These are phyloP conservation scores for Listronotus bonariensis DNA, from an alignment of 1,140 invertebrate genomes.

Conservation along the genomic window DNA sequence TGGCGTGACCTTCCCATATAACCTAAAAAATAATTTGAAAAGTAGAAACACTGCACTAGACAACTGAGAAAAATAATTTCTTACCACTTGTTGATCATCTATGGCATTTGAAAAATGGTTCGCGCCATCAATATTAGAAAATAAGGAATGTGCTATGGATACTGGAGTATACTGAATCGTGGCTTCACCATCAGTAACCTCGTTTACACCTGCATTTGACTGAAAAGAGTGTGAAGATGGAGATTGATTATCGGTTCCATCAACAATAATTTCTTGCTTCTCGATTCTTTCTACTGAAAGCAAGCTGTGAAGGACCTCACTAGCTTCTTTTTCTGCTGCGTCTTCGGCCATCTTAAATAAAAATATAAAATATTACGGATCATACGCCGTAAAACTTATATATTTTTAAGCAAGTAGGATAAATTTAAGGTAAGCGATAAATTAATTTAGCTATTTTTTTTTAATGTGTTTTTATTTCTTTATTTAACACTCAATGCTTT, in stretches of 20 bases:
- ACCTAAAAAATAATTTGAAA: slow-evolving; percentile 55
- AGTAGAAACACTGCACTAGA: slow-evolving; percentile 5
- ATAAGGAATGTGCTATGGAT: slow-evolving; percentile 54
- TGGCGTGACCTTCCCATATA: slow-evolving; percentile 65
- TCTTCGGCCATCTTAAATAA: slow-evolving; percentile 50
- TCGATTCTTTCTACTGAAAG: slow-evolving; percentile 65
- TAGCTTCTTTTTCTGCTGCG: slow-evolving; percentile 67
- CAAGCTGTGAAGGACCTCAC: slow-evolving; percentile 67
- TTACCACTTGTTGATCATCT: slow-evolving; percentile 52
- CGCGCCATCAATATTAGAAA: slow-evolving; percentile 51
- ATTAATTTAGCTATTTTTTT: no score
- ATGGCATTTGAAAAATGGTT: slow-evolving; percentile 49
- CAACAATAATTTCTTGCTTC: slow-evolving; percentile 61
- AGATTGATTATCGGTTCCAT: slow-evolving; percentile 44
- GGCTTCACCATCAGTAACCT: slow-evolving; percentile 58
- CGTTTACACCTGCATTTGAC: slow-evolving; percentile 53
- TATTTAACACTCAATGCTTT: no score
- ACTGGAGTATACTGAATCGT: slow-evolving; percentile 64
- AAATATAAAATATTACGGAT: neutral
- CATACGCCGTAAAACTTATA: no score
- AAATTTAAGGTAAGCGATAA: no score
- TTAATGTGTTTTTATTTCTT: no score
- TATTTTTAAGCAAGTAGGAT: no score
- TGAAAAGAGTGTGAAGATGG: slow-evolving; percentile 46
- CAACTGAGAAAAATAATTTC: slow-evolving; percentile 10